These are phyloP conservation scores for Rhinolophus sinicus DNA, from an alignment of 2,113 vertebrate species.

Conservation along the genomic window DNA sequence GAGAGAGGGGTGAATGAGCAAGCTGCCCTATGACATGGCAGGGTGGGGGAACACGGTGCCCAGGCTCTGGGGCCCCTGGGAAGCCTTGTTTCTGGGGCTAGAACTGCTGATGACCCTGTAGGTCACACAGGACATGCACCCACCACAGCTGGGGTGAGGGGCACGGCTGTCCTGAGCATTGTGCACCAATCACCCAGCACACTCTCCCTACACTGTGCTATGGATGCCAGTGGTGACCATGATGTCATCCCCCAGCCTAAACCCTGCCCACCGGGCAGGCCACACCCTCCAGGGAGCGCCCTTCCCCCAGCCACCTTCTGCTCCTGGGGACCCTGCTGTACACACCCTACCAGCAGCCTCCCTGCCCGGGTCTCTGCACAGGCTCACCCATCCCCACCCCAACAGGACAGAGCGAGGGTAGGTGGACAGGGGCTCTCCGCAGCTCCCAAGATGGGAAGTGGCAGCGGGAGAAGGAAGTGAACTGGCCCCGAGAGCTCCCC, in stretches of 20 bases:
- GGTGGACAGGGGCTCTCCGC: neutral
- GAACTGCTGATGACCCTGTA: neutral
- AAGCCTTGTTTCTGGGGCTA: neutral
- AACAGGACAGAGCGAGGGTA: neutral
- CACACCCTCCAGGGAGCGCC: neutral
- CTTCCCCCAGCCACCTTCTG: neutral
- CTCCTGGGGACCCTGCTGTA: neutral
- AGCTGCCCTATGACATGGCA: neutral
- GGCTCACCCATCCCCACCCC: neutral
- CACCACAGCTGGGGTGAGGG: neutral
- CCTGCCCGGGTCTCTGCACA: neutral
- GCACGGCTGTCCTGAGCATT: neutral
- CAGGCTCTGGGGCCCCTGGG: neutral
- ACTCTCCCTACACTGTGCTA: neutral
- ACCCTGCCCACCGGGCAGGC: neutral
- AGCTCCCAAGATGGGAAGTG: neutral
- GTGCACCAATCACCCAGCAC: rapidly evolving
- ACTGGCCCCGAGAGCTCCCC: rapidly evolving
- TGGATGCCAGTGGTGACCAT: neutral
- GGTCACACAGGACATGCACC: no score
- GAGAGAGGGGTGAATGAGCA: no score
- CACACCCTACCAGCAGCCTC: neutral
- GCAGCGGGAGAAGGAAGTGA: neutral
- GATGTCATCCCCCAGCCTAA: neutral
- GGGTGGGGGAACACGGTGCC: neutral